A percentile compares a stretch with the other conserved stretches of the same genome.
Conservation (phyloP, 2,888 invertebrate genomes). For the Serrognathus titanus region DNA sequence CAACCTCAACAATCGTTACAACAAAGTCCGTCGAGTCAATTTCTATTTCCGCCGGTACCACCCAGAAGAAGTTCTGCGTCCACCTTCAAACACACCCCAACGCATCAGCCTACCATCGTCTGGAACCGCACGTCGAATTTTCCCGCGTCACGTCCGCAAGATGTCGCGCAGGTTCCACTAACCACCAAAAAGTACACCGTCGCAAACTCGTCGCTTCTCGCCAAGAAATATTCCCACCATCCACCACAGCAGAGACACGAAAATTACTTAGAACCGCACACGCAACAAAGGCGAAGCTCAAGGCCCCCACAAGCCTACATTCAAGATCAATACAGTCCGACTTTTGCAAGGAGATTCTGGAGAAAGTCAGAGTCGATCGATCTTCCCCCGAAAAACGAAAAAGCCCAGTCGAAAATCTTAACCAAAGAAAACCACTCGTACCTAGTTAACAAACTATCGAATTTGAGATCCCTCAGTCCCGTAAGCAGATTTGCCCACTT, state of each 20-base stretch:
- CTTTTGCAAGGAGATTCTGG: slow-evolving; percentile 28
- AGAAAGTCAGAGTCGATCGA: slow-evolving; percentile 29
- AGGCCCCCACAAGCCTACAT: slow-evolving; percentile 36
- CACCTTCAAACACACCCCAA: not conserved
- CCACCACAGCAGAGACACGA: slow-evolving; percentile 7
- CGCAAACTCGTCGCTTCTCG: slow-evolving; percentile 34
- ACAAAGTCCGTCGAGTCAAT: slow-evolving; percentile 2
- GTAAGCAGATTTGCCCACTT: slow-evolving; percentile 2
- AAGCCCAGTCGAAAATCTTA: slow-evolving; percentile 4
- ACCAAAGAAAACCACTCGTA: slow-evolving; percentile 26
- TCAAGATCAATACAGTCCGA: slow-evolving; percentile 44
- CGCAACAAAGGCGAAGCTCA: slow-evolving; percentile 1
- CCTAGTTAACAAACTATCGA: slow-evolving; percentile 22
- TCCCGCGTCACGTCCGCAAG: slow-evolving; percentile 3
- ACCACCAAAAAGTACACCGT: slow-evolving; percentile 17
- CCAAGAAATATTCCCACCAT: slow-evolving; percentile 20
- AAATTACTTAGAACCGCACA: slow-evolving; percentile 5
- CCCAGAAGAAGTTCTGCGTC: slow-evolving; percentile 2
- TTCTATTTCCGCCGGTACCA: slow-evolving; percentile 9
- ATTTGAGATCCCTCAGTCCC: slow-evolving; percentile 10
- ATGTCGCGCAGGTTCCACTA: slow-evolving; percentile 9
- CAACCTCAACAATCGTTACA: slow-evolving; percentile 5
- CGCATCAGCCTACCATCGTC: slow-evolving; percentile 7
- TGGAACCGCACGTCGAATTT: not conserved
- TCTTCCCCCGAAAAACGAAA: slow-evolving; percentile 4